phyloP scores from a whole-genome alignment of 64 coral and sea anemone species.

The Platygyra sinensis region DNA sequence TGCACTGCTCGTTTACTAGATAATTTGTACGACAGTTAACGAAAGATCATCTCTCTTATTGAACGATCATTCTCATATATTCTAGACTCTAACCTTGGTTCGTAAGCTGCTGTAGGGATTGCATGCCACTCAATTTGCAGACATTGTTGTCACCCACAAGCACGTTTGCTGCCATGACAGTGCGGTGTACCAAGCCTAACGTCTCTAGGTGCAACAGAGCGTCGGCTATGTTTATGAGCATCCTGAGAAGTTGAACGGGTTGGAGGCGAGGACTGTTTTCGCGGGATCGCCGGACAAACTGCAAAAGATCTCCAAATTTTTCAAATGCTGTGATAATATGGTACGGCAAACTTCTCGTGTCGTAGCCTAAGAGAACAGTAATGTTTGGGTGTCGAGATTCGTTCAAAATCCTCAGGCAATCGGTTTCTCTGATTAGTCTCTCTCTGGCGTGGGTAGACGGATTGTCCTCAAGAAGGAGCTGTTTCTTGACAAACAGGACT shows the following conservation, averaged over 20 bases:
- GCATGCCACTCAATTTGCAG: conserved; percentile 54
- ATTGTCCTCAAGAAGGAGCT: not conserved
- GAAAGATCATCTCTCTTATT: too few relatives aligned
- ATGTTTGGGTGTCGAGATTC: conserved; percentile 29
- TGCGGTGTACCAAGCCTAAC: conserved; percentile 37
- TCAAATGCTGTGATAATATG: conserved; percentile 50
- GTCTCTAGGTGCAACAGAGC: conserved; percentile 37
- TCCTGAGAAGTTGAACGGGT: conserved; percentile 8
- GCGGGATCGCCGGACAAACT: conserved; percentile 35
- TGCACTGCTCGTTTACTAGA: too few relatives aligned
- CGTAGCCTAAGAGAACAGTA: conserved; percentile 20
- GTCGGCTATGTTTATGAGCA: conserved; percentile 13
- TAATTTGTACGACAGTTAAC: too few relatives aligned
- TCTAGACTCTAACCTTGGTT: not conserved
- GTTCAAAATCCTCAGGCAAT: conserved; percentile 21
- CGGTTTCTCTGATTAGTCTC: conserved; percentile 26
- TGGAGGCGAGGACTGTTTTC: not conserved
- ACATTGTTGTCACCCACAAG: conserved; percentile 4
- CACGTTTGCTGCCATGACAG: conserved; percentile 53
- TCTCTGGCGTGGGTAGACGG: not conserved
- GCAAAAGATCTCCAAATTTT: conserved; percentile 28
- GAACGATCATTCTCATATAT: too few relatives aligned
- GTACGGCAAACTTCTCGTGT: conserved; percentile 38
- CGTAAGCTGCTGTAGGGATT: conserved; percentile 21
- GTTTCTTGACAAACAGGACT: not conserved